Evolutionary conservation across 2,888 invertebrate species (phyloP).

Genomic region (Laspeyria flexula): DNA sequence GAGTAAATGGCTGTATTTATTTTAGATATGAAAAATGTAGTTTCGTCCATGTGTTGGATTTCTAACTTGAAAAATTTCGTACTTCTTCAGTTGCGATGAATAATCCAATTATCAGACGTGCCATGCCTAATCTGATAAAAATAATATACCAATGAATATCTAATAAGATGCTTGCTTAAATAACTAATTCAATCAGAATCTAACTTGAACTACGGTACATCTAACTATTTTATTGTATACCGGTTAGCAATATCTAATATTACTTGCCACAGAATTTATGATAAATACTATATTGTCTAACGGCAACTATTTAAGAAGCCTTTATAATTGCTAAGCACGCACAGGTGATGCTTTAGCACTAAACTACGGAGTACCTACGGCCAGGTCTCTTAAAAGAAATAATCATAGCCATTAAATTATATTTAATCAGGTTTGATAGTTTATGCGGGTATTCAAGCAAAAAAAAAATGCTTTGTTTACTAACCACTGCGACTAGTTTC

Average conservation of each 20-base stretch:
- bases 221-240: neutral
- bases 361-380: neutral
- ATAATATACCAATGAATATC: neutral
- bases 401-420: constrained; percentile 5
- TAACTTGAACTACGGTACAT: constrained; percentile 6
- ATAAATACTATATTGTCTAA: constrained; percentile 4
- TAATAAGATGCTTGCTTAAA: neutral
- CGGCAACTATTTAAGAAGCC: constrained; percentile 16
- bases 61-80: no score
- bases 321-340: constrained; percentile 20
- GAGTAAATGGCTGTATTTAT: no score
- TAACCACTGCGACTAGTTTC: constrained; percentile 95
- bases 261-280: constrained; percentile 1
- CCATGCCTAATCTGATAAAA: neutral
- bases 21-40: no score
- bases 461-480: constrained; percentile 52
- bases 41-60: no score
- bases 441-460: no score
- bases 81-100: neutral
- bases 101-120: neutral
- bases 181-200: constrained; percentile 32
- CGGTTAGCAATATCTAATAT: constrained; percentile 12
- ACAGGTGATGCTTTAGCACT: constrained; percentile 11
- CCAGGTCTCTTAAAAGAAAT: constrained; percentile 4
- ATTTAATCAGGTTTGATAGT: no score